Conservation (phyloP, 2,113 vertebrate genomes). For the Xenopus tropicalis region UCB_Xtro_10.0 CM004443.2:139924501-139925000, state of each 20-base stretch:
- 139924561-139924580: neutral
- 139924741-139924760: neutral
- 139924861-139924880: slow-evolving; percentile 6
- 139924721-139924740: slow-evolving; percentile 47
- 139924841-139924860: neutral
- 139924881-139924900: neutral
- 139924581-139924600: slow-evolving; percentile 45
- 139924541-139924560: slow-evolving; percentile 7
- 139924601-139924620: slow-evolving; percentile 52
- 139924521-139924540: slow-evolving; percentile 21
- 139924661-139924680: slow-evolving; percentile 55
- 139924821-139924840: slow-evolving; percentile 40
- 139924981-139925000: slow-evolving; percentile 23
- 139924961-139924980: slow-evolving; percentile 5
- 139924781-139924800: slow-evolving; percentile 9
- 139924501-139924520: slow-evolving; percentile 58
- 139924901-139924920: slow-evolving; percentile 9
- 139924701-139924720: slow-evolving; percentile 48
- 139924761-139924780: neutral
- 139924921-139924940: neutral
- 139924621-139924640: slow-evolving; percentile 61
- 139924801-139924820: slow-evolving; percentile 46
- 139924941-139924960: slow-evolving; percentile 2
- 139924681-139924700: slow-evolving; percentile 47
- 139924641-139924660: slow-evolving; percentile 61